phyloP scores from a whole-genome alignment of 1,140 invertebrate genomes.

The Mizuhopecten yessoensis region DNA sequence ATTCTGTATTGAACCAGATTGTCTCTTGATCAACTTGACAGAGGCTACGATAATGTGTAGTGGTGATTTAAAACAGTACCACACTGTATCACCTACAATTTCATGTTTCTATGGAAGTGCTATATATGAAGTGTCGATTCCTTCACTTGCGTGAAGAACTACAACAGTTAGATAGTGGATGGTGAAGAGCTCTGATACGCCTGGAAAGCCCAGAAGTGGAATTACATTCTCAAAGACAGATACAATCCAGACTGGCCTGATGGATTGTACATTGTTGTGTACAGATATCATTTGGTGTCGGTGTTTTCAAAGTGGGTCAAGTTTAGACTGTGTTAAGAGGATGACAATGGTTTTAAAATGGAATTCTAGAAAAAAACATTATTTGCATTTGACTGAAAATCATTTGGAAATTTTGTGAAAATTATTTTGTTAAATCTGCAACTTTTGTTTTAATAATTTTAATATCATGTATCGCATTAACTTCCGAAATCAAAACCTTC shows the following conservation, averaged over 20 bases:
- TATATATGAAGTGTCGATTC: slow-evolving; percentile 9
- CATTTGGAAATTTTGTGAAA: no score
- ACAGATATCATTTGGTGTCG: background rate
- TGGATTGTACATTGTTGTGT: background rate
- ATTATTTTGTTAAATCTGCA: no score
- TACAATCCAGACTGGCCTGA: background rate
- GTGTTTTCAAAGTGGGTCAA: background rate
- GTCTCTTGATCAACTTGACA: background rate
- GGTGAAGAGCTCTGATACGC: background rate
- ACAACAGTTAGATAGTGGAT: background rate
- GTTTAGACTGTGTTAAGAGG: no score
- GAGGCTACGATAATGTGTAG: background rate
- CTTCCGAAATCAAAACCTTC: no score
- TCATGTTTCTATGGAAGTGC: background rate
- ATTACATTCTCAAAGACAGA: slow-evolving; percentile 3
- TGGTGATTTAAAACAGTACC: background rate
- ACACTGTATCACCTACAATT: background rate
- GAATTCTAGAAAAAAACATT: no score
- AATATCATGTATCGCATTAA: no score
- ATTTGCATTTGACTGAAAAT: no score
- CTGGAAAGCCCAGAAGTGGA: slow-evolving; percentile 8
- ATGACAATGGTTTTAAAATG: no score
- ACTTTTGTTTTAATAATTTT: no score
- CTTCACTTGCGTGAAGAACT: background rate
- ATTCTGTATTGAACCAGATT: background rate